These are phyloP conservation scores for Triops longicaudatus DNA, from an alignment of 1,140 invertebrate species.

Conservation along the genomic window DNA sequence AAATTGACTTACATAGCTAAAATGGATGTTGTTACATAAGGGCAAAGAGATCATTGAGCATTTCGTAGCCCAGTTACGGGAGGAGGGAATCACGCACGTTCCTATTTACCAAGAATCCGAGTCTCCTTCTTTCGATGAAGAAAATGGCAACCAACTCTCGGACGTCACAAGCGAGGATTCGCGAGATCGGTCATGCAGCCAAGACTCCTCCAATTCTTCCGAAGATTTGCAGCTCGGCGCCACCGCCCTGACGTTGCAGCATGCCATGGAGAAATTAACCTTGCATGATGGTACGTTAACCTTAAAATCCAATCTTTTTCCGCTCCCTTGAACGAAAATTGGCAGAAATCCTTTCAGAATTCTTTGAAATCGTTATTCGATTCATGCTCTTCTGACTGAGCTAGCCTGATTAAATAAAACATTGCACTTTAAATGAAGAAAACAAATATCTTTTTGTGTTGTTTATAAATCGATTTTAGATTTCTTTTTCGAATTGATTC, in stretches of 20 bases:
- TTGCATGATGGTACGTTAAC: slow-evolving; percentile 17
- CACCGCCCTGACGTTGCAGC: slow-evolving; percentile 31
- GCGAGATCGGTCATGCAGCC: slow-evolving; percentile 27
- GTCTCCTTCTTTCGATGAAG: neutral
- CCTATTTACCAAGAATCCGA: slow-evolving; percentile 38
- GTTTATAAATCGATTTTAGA: too few species aligned
- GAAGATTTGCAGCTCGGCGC: slow-evolving; percentile 36
- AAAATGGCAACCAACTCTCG: neutral
- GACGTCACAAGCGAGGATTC: neutral
- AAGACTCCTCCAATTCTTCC: slow-evolving; percentile 34
- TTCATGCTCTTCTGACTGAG: too few species aligned
- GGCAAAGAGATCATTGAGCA: slow-evolving; percentile 94
- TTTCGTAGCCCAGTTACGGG: slow-evolving; percentile 72
- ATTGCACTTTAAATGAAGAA: too few species aligned
- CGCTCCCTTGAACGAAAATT: too few species aligned
- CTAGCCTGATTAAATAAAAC: too few species aligned
- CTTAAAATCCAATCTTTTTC: neutral
- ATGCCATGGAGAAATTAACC: neutral
- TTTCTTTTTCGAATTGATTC: too few species aligned
- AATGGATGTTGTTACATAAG: slow-evolving; percentile 40
- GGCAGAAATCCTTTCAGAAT: too few species aligned
- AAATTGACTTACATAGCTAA: slow-evolving; percentile 23
- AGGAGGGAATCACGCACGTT: slow-evolving; percentile 66
- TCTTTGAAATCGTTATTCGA: too few species aligned
- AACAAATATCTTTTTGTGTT: too few species aligned